Conservation (phyloP, 2,888 invertebrate genomes). For the Labia minor region DNA sequence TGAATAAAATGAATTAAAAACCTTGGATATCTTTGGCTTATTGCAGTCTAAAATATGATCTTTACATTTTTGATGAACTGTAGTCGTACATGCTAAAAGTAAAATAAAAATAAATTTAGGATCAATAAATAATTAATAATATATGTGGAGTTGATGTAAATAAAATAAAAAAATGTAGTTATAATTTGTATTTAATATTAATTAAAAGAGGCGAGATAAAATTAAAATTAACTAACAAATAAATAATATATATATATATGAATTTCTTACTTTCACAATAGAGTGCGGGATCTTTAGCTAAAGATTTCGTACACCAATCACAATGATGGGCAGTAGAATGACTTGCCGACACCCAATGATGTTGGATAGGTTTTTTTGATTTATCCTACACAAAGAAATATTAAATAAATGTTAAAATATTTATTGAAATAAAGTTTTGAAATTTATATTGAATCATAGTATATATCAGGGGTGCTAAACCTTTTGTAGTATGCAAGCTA, state of each 20-base stretch:
- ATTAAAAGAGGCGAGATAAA: too few species aligned
- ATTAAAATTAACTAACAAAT: too few species aligned
- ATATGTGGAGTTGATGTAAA: too few species aligned
- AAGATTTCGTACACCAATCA: slow-evolving; percentile 67
- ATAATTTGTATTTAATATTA: too few species aligned
- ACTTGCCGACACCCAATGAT: slow-evolving; percentile 63
- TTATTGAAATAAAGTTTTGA: neutral
- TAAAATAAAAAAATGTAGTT: too few species aligned
- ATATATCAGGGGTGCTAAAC: too few species aligned
- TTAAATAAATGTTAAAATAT: too few species aligned
- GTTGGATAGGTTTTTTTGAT: slow-evolving; percentile 53
- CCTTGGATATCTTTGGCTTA: slow-evolving; percentile 43
- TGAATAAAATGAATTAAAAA: slow-evolving; percentile 16
- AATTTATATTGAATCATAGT: neutral
- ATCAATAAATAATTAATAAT: too few species aligned
- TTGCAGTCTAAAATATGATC: slow-evolving; percentile 78
- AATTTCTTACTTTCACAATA: slow-evolving; percentile 77
- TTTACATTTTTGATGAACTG: slow-evolving; percentile 80
- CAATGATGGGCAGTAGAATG: slow-evolving; percentile 54
- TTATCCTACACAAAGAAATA: slow-evolving; percentile 52
- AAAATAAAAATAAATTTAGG: slow-evolving; percentile 23
- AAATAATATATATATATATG: too few species aligned
- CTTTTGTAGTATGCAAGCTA: too few species aligned
- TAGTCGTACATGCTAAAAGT: slow-evolving; percentile 66
- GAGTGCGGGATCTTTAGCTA: slow-evolving; percentile 70